Percentiles rank a stretch among this genome's conserved stretches.
Evolutionary conservation across 2,888 invertebrate genomes (phyloP).

Genomic region (Limnephilus rhombicus): DNA sequence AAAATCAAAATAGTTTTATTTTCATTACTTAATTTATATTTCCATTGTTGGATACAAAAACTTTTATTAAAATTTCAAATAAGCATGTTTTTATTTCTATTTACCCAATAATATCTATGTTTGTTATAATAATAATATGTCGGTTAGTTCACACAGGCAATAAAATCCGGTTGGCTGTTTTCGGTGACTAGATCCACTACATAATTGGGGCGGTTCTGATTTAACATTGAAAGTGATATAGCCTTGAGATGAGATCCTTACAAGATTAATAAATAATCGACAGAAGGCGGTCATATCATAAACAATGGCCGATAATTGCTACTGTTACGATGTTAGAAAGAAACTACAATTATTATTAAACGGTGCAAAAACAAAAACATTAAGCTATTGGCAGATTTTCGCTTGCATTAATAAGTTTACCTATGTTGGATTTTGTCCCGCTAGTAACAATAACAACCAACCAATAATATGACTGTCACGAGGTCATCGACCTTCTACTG

Average conservation of each 20-base stretch:
- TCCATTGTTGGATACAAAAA: too few relatives aligned
- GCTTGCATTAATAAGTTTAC: too few relatives aligned
- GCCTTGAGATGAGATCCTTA: background rate
- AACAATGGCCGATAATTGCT: background rate
- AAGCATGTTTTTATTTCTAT: too few relatives aligned
- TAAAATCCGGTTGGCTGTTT: background rate
- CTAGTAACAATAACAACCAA: background rate
- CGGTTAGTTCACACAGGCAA: background rate
- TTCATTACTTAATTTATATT: too few relatives aligned
- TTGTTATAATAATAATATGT: background rate
- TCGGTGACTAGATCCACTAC: background rate
- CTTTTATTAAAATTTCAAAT: too few relatives aligned
- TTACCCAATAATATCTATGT: too few relatives aligned
- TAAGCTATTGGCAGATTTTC: too few relatives aligned
- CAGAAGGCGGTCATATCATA: background rate
- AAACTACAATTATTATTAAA: background rate
- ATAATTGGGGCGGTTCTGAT: background rate
- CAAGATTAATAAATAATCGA: background rate
- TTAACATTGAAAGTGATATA: background rate
- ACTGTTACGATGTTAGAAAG: background rate
- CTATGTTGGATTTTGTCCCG: background rate
- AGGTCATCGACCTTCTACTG: background rate
- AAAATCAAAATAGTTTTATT: too few relatives aligned
- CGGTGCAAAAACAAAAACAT: background rate
- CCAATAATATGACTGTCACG: background rate